phyloP scores from a whole-genome alignment of 1,140 invertebrate genomes.

The Belonocnema kinseyi region DNA sequence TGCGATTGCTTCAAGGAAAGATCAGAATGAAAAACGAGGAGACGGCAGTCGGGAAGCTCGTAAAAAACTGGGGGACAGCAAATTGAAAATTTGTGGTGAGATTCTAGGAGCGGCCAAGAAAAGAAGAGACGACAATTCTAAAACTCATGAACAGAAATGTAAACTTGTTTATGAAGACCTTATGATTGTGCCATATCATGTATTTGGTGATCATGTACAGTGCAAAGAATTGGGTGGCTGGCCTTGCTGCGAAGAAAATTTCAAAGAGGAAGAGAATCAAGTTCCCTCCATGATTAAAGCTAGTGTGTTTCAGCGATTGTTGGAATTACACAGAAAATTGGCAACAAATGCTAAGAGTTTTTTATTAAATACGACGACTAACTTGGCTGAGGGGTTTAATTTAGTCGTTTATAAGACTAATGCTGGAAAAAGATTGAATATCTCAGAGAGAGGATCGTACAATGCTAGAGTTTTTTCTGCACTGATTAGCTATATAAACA shows the following conservation, averaged over 20 bases:
- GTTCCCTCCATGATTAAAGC: background rate
- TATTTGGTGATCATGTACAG: background rate
- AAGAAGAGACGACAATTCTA: background rate
- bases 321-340: background rate
- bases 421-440: background rate
- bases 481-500: background rate
- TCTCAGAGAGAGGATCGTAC: background rate
- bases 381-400: background rate
- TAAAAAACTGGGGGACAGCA: background rate
- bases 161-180: background rate
- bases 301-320: background rate
- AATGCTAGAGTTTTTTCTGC: background rate
- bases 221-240: background rate
- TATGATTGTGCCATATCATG: background rate
- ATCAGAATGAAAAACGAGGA: background rate
- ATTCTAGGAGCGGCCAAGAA: background rate
- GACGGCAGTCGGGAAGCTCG: background rate
- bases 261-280: background rate
- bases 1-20: background rate
- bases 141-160: background rate
- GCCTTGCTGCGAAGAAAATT: background rate
- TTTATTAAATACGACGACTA: background rate
- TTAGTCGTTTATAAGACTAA: background rate
- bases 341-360: background rate
- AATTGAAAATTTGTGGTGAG: background rate